Base-by-base conservation (phyloP, 2,113 vertebrate species). In the Lagopus muta region DNA sequence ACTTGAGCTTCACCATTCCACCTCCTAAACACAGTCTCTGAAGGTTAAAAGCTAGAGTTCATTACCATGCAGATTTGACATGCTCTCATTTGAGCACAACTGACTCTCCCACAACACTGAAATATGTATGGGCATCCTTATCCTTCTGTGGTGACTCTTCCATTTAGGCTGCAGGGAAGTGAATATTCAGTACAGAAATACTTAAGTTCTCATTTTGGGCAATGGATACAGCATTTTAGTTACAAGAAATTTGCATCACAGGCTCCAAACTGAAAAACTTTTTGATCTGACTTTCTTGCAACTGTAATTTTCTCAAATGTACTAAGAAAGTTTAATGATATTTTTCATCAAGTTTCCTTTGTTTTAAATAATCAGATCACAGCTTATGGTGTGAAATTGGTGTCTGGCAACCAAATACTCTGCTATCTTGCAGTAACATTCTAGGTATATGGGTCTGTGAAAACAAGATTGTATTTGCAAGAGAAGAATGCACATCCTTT, bases 21-120 rank as follows among this genome's bases (percentile, higher is more conserved):
- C 21, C 42, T 21, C 24, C 42, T 43, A 9, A 62, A 62, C 2
- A 3, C 66, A 52, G 50, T 34, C 40, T 47, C 10, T 2, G 20
- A 13, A 4, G 8, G 36, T 11, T 42, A 25, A 21, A 2, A 88
- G 67, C 27, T 28, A 19, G 14, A 54, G 25, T 12, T 27, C 73
- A 1, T 6, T 0, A 2, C 10, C 54, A 43, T 4, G 9, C 16
- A 1, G 2, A 10, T 20, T 55, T 21, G 16, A 24, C 34, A 48
- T 2, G 1, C 42, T 75, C 52, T 30, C 38, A 71, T 65, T 57
- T n/a, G 48, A 70, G 45, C 36, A n/a, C 2, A 1, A 3, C 11
- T 11, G 2, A 32, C 22, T n/a, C 24, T 52, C 14, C 13, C 30
- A n/a, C 15, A 48, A 1, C 18, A 28, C 61, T 60, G 72, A 66